Evolutionary conservation across 2,113 vertebrate species (phyloP).

Genomic region (Poeciliopsis turrubarensis): DNA sequence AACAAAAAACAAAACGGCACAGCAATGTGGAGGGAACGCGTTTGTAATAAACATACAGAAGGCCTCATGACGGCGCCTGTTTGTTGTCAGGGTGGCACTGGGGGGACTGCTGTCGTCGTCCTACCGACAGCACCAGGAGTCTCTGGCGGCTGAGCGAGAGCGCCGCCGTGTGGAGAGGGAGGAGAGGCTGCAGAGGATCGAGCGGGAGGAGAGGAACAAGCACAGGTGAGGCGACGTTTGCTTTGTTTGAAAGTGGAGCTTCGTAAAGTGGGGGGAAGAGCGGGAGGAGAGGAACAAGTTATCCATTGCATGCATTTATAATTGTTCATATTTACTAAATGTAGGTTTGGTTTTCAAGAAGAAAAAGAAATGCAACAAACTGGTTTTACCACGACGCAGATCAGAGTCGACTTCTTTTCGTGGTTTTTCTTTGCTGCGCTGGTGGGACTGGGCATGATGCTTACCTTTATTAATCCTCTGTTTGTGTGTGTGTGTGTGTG

Average conservation of each 20-base stretch:
- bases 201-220: conserved; percentile 95
- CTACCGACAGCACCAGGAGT: conserved; percentile 95
- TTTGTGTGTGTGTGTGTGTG: conserved; percentile 48
- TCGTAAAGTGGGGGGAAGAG: too few species aligned
- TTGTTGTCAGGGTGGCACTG: conserved; percentile 80
- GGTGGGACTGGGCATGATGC: background rate
- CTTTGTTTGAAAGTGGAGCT: background rate
- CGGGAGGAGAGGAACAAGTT: too few species aligned
- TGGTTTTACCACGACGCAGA: background rate
- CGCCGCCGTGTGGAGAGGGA: conserved; percentile 91
- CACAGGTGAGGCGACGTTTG: conserved; percentile 83
- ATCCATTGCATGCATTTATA: too few species aligned
- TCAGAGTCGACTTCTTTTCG: background rate
- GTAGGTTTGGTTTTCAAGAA: background rate
- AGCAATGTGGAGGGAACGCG: background rate
- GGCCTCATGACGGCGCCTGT: background rate
- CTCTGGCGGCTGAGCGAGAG: conserved; percentile 93
- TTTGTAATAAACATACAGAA: background rate
- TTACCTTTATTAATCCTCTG: conserved; percentile 26
- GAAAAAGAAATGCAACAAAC: background rate
- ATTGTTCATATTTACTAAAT: too few species aligned
- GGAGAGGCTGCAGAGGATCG: conserved; percentile 92
- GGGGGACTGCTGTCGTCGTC: conserved; percentile 93
- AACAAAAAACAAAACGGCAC: background rate
- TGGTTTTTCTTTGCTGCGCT: conserved; percentile 1